Percentiles rank a stretch among this genome's conserved stretches.
phyloP scores from a whole-genome alignment of 2,113 vertebrate species.

The Lampris incognitus region DNA sequence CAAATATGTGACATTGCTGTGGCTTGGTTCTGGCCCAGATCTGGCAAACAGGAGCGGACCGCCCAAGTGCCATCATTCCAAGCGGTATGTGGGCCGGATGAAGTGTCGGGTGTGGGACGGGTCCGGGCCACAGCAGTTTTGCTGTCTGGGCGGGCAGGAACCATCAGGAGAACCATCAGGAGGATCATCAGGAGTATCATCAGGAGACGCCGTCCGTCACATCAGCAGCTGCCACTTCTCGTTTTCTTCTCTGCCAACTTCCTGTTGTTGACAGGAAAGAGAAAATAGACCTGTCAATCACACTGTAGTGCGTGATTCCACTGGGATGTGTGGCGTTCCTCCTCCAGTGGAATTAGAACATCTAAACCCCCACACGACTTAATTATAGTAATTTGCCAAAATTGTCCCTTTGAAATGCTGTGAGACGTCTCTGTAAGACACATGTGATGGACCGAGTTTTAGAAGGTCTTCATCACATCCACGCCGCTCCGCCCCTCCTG shows the following conservation, averaged over 20 bases:
- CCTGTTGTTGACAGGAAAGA: neutral
- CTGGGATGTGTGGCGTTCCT: neutral
- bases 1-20: no score
- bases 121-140: no score
- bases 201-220: neutral
- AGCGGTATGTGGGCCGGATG: no score
- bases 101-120: no score
- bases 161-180: no score
- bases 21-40: no score
- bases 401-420: neutral
- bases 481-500: neutral
- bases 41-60: no score
- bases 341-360: neutral
- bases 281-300: constrained; percentile 8
- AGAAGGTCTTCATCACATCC: neutral
- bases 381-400: constrained; percentile 8
- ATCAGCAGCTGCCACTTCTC: neutral
- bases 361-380: neutral
- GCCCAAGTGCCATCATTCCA: no score
- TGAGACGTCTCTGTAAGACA: neutral
- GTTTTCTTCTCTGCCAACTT: neutral
- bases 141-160: no score
- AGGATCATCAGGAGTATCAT: no score
- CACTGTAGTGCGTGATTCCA: no score
- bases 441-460: neutral